Conservation (phyloP, 1,140 invertebrate species). For the Achatina immaculata region DNA sequence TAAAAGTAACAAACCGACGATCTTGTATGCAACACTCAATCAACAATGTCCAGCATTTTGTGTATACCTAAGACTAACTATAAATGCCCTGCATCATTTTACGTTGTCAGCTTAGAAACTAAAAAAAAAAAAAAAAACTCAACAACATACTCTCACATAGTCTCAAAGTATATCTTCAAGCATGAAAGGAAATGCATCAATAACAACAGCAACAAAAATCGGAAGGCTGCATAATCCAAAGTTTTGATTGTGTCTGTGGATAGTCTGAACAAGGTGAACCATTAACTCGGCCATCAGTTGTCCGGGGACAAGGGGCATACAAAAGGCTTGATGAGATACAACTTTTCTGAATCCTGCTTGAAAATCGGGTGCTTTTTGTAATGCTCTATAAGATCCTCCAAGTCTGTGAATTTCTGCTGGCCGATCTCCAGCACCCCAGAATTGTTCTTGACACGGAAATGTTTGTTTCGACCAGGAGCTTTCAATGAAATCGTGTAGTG, state of each 20-base stretch:
- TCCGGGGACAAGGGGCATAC: conserved; percentile 41
- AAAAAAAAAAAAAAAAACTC: too few relatives aligned
- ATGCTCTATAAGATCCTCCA: conserved; percentile 97
- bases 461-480: conserved; percentile 97
- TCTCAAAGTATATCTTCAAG: too few relatives aligned
- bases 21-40: too few relatives aligned
- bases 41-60: too few relatives aligned
- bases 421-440: conserved; percentile 95
- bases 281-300: not conserved
- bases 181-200: too few relatives aligned
- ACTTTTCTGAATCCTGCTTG: conserved; percentile 73
- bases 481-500: conserved; percentile 99
- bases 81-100: too few relatives aligned
- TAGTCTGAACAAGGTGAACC: not conserved
- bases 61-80: too few relatives aligned
- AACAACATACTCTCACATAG: too few relatives aligned
- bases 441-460: conserved; percentile 96
- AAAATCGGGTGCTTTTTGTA: conserved; percentile 99
- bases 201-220: not conserved
- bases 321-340: conserved; percentile 69
- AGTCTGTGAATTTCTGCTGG: conserved; percentile 93
- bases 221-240: not conserved
- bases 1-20: too few relatives aligned
- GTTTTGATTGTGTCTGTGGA: not conserved
- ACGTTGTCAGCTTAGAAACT: too few relatives aligned